Conservation (phyloP, 2,797 vertebrate species). For the Spinus olivaceus region DNA sequence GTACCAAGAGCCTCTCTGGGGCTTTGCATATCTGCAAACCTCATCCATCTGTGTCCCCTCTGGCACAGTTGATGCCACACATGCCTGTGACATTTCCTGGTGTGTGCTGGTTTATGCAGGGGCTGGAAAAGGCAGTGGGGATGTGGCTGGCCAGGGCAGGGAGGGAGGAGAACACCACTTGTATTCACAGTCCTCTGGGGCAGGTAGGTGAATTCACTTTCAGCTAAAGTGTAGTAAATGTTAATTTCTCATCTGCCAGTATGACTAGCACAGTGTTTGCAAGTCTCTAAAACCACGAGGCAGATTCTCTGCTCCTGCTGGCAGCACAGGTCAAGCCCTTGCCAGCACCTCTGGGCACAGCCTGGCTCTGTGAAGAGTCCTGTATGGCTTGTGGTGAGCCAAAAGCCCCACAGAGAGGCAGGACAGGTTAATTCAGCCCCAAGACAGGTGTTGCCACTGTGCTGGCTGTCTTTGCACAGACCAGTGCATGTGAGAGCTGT, state of each 20-base stretch:
- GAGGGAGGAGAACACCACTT: neutral
- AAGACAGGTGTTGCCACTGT: neutral
- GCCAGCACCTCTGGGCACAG: neutral
- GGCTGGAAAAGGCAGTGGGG: neutral
- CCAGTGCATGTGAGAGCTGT: neutral
- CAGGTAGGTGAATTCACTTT: neutral
- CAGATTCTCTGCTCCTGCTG: neutral
- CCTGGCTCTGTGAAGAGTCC: neutral
- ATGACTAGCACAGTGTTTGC: accelerated
- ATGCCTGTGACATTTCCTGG: neutral
- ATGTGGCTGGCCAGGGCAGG: neutral
- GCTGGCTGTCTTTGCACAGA: neutral
- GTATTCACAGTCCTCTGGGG: neutral
- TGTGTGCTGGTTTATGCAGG: neutral
- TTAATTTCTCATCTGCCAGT: neutral
- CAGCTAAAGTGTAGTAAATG: neutral
- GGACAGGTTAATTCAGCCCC: neutral
- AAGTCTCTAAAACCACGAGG: neutral
- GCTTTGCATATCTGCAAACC: neutral
- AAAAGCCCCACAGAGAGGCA: neutral
- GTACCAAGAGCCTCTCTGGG: neutral
- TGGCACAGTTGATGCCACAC: neutral
- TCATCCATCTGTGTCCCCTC: neutral
- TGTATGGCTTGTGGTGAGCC: neutral
- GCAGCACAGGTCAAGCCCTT: neutral